These are phyloP conservation scores for Drosophila melanosoma DNA, from an alignment of 2,888 invertebrate genomes.

Conservation along the genomic window DNA sequence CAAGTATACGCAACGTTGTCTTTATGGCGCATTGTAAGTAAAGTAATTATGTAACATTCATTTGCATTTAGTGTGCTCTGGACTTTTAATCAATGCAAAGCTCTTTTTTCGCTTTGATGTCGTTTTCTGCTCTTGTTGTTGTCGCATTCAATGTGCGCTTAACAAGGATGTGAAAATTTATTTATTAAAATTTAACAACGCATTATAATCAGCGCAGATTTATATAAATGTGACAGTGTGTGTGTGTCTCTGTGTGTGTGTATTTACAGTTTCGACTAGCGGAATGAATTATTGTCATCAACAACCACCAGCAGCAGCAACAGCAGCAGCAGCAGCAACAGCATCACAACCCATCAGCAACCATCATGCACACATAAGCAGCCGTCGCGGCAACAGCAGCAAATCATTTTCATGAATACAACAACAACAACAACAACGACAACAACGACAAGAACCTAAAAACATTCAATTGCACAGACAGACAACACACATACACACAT, in stretches of 20 bases:
- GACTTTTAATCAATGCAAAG: slow-evolving; percentile 72
- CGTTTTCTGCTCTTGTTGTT: slow-evolving; percentile 27
- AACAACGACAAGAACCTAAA: slow-evolving; percentile 36
- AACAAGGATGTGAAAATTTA: slow-evolving; percentile 83
- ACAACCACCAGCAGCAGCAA: slow-evolving; percentile 59
- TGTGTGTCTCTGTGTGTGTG: slow-evolving; percentile 47
- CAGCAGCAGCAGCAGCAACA: slow-evolving; percentile 34
- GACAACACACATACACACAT: slow-evolving; percentile 42
- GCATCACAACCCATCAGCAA: slow-evolving; percentile 56
- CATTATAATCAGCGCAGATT: slow-evolving; percentile 82
- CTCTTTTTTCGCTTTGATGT: slow-evolving; percentile 17
- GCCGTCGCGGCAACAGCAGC: slow-evolving; percentile 51
- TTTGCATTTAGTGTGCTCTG: slow-evolving; percentile 60
- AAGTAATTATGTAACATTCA: slow-evolving; percentile 70
- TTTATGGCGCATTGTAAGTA: slow-evolving; percentile 31
- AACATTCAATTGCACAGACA: slow-evolving; percentile 72
- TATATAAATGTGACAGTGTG: slow-evolving; percentile 45
- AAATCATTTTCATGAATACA: slow-evolving; percentile 63
- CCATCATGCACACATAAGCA: slow-evolving; percentile 67
- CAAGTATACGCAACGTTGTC: slow-evolving; percentile 72
- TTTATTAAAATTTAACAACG: slow-evolving; percentile 83
- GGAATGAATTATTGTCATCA: slow-evolving; percentile 65
- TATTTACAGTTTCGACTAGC: slow-evolving; percentile 48
- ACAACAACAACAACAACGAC: slow-evolving; percentile 36
- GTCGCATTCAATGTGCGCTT: slow-evolving; percentile 68